Evolutionary conservation across 2,113 vertebrate genomes (phyloP), one percentile per base, ranked within the genome.

Genomic region (Caranx ignobilis): DNA sequence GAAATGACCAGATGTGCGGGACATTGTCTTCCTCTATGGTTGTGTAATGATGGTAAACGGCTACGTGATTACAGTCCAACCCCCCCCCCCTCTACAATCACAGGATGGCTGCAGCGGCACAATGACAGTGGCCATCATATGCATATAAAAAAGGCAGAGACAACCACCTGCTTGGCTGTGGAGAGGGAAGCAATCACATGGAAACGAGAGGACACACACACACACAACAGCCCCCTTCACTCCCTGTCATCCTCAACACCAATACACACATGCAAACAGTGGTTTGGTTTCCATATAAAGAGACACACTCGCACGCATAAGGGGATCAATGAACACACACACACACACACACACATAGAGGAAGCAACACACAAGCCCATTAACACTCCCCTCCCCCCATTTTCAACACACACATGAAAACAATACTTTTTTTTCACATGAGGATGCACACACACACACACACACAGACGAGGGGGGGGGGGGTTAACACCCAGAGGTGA

Each of bases 141-240:
- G 89, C 87, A 91, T 91, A 89, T 88, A 86, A 94, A 94, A 79
- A 81, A 92, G 86, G 69, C 79, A 59, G 71, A 86, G 80, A 64
- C 67, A 89, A 87, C 91, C 92, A 94, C 92, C 93, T 93, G 94
- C 91, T 91, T 85, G 86, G 91, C 81, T 65, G 87, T 26, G 62
- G 62, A 86, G 75, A 86, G 94, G 86, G 71, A 26, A 26, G 72
- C 87, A 95, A 93, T 93, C 90, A 93, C 87, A 85, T 65, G 82
- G 75, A 82, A 78, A 83, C 52, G 13, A 35, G 21, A 62, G 54
- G 21, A 57, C 41, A 81, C 59, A 65, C 54, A 55, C 71, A 83
- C 63, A 86, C 68, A 67, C 62, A 83, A 16, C 86, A 70, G 10
- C 50, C 54, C 21, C 71, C 64, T 87, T 80, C 75, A 73, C 71